These are phyloP conservation scores for Pristionchus fissidentatus DNA, from an alignment of 2,888 invertebrate genomes.

Conservation along the genomic window DNA sequence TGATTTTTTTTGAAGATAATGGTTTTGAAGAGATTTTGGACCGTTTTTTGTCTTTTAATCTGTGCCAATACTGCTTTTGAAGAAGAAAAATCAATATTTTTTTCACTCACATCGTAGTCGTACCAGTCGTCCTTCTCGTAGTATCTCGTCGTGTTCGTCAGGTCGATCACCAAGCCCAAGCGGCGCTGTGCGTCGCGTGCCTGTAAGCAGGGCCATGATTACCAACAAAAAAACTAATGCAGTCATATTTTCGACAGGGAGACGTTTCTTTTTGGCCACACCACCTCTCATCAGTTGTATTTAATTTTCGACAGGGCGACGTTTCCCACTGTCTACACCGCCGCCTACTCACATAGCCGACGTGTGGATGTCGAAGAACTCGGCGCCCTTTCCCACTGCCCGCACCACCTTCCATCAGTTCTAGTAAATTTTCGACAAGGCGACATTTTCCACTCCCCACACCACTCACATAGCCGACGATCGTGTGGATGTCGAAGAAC, in stretches of 20 bases:
- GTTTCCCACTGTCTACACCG: too few species aligned
- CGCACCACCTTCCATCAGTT: too few species aligned
- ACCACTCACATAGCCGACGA: slow-evolving; percentile 50
- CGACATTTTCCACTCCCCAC: not conserved
- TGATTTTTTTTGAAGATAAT: too few species aligned
- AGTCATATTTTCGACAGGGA: not conserved
- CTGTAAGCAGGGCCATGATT: slow-evolving; percentile 37
- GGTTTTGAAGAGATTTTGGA: too few species aligned
- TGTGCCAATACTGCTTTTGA: too few species aligned
- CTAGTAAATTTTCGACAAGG: too few species aligned
- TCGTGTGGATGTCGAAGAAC: slow-evolving; percentile 54
- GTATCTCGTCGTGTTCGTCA: slow-evolving; percentile 77
- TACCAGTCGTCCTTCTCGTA: slow-evolving; percentile 60
- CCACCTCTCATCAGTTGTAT: not conserved
- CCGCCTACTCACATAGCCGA: slow-evolving; percentile 46
- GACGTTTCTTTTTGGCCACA: too few species aligned
- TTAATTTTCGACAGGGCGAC: not conserved
- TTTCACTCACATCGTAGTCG: slow-evolving; percentile 58
- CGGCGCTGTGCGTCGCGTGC: slow-evolving; percentile 65
- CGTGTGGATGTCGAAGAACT: slow-evolving; percentile 56
- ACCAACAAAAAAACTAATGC: not conserved
- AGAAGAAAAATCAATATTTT: too few species aligned
- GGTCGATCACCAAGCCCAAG: slow-evolving; percentile 76
- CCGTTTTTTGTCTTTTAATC: too few species aligned
- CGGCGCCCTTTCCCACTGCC: too few species aligned